A percentile compares a stretch with the other conserved stretches of the same genome.
Conservation (phyloP, 2,888 invertebrate genomes). For the Halocaridina rubra region DNA sequence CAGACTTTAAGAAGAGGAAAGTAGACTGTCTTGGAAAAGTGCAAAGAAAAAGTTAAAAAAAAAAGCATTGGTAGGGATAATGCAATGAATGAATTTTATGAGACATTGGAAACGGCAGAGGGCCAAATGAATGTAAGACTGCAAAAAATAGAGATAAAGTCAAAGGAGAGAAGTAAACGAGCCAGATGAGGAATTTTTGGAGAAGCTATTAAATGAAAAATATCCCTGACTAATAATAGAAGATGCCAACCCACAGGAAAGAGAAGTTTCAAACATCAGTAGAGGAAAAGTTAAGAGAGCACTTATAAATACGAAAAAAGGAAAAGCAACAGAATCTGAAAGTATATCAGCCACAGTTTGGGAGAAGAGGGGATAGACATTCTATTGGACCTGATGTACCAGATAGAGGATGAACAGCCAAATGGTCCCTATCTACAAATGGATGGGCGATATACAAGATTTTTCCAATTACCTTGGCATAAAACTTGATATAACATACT, state of each 20-base stretch:
- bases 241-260: not conserved
- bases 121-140: not conserved
- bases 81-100: not conserved
- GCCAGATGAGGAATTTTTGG: not conserved
- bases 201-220: too few species aligned
- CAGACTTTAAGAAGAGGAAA: too few species aligned
- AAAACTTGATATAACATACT: too few species aligned
- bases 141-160: not conserved
- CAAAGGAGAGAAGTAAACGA: not conserved
- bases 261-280: not conserved
- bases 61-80: not conserved
- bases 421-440: too few species aligned
- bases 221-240: too few species aligned
- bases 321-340: not conserved
- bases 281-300: not conserved
- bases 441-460: too few species aligned
- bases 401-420: too few species aligned
- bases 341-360: not conserved
- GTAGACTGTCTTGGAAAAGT: too few species aligned
- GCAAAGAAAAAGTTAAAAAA: too few species aligned
- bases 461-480: too few species aligned
- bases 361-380: too few species aligned
- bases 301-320: not conserved
- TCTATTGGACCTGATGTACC: too few species aligned
- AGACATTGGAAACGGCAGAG: not conserved